Conservation (phyloP, 2,113 vertebrate genomes). For the Pelecanus crispus region DNA sequence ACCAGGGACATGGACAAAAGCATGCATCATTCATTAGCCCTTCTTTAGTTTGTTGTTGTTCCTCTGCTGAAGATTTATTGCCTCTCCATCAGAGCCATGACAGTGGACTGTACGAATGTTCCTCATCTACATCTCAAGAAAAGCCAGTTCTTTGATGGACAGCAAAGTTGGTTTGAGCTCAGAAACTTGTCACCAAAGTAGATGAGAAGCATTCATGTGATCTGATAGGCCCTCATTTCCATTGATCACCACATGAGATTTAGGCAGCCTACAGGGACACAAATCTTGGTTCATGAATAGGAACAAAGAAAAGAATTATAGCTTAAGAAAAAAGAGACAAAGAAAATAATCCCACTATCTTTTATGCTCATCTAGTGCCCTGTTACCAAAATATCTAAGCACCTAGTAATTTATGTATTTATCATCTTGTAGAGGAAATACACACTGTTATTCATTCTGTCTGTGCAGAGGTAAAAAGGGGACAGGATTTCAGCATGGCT, state of each 20-base stretch:
- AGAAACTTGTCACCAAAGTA: not conserved
- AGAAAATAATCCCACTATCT: not conserved
- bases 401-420: not conserved
- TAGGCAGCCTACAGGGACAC: not conserved
- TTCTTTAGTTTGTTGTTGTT: not conserved
- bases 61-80: not conserved
- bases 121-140: not conserved
- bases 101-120: not conserved
- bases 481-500: not conserved
- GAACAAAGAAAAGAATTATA: not conserved
- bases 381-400: not conserved
- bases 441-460: not conserved
- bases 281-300: not conserved
- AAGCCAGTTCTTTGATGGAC: not conserved
- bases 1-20: not conserved
- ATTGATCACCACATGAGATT: not conserved
- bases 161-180: not conserved
- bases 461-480: not conserved
- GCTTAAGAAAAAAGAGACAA: not conserved
- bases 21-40: not conserved
- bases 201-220: not conserved
- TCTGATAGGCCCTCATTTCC: not conserved
- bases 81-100: not conserved
- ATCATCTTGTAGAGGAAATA: not conserved
- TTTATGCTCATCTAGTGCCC: not conserved